A percentile compares a stretch with the other conserved stretches of the same genome.
phyloP scores from a whole-genome alignment of 2,113 vertebrate genomes.

The Percopsis transmontana region DNA sequence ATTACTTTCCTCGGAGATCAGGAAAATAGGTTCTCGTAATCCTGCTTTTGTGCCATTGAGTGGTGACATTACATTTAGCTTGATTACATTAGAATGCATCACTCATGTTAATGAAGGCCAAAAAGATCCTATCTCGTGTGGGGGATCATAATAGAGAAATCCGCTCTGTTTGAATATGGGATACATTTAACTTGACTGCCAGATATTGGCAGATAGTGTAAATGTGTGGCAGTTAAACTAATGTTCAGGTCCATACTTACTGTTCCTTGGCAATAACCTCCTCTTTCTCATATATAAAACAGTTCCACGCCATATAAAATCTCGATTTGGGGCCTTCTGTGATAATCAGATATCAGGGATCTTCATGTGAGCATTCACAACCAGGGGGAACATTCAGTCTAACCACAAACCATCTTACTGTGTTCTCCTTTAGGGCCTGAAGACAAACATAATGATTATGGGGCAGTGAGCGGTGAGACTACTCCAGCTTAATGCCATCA shows the following conservation, averaged over 20 bases:
- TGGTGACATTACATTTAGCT: conserved; percentile 22
- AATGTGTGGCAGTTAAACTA: no score
- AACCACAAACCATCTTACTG: conserved; percentile 17
- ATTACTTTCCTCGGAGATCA: conserved; percentile 53
- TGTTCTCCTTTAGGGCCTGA: conserved; percentile 17
- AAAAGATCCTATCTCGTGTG: neutral
- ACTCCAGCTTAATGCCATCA: conserved; percentile 39
- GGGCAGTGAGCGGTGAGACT: conserved; percentile 28
- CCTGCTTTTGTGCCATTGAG: conserved; percentile 42
- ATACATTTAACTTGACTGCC: no score
- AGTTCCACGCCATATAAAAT: no score
- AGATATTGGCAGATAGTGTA: no score
- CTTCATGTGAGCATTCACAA: conserved; percentile 10
- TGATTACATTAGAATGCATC: conserved; percentile 42
- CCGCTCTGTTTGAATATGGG: no score
- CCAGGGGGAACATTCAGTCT: conserved; percentile 2
- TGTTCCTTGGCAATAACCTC: no score
- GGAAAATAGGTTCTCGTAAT: conserved; percentile 51
- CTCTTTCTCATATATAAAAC: no score
- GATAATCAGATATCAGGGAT: neutral
- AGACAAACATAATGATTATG: conserved; percentile 31
- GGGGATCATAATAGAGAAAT: no score
- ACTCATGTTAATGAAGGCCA: conserved; percentile 31
- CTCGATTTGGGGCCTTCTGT: no score
- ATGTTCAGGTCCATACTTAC: no score